Evolutionary conservation across 2,113 vertebrate genomes (phyloP).

Genomic region (Alethe castanea): DNA sequence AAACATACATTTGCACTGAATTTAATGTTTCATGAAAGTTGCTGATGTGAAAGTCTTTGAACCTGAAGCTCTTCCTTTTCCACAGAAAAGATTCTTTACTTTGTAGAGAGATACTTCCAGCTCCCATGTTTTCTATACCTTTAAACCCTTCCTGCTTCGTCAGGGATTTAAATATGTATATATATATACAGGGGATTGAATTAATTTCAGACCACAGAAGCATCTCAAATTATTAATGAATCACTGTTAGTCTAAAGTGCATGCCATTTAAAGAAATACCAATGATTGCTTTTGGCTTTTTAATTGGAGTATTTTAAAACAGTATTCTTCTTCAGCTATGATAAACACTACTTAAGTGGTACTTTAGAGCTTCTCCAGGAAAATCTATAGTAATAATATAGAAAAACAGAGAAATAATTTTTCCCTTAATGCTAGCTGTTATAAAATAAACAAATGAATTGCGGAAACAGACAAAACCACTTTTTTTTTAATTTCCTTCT

Average conservation of each 20-base stretch:
- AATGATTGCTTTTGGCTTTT: neutral
- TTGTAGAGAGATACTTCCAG: neutral
- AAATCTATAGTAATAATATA: neutral
- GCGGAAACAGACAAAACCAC: neutral
- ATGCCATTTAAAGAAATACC: neutral
- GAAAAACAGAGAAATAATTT: neutral
- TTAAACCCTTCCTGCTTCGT: neutral
- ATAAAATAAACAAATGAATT: neutral
- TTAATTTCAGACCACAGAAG: neutral
- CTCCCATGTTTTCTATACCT: neutral
- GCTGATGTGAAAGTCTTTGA: neutral
- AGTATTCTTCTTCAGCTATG: neutral
- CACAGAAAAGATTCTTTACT: neutral
- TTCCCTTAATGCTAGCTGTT: neutral
- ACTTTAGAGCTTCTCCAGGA: neutral
- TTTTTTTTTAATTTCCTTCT: neutral
- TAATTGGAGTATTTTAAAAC: neutral
- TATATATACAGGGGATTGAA: neutral
- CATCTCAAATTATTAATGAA: neutral
- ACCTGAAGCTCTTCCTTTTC: neutral
- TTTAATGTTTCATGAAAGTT: neutral
- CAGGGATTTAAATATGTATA: neutral
- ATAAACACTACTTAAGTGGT: neutral
- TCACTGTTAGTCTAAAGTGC: neutral
- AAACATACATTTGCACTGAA: neutral